Evolutionary conservation across 2,888 invertebrate genomes (phyloP), one percentile per base, ranked within the genome.

Genomic region (Cancer borealis): DNA sequence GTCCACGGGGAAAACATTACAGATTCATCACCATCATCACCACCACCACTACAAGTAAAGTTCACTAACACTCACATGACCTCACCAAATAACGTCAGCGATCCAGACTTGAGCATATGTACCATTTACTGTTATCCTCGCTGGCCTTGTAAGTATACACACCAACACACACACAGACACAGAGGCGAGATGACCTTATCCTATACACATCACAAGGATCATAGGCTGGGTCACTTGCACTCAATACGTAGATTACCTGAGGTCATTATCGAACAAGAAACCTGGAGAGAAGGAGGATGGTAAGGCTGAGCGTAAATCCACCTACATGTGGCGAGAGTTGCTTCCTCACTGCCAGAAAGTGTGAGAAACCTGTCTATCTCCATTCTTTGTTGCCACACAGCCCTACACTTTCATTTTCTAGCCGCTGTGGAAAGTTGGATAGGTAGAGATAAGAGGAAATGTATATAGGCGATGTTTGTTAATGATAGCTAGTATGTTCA

Each of bases 281-380:
- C 26, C n/a, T 1, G 73, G 73, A 26, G 10, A n/a, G 30, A 39
- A 84, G 84, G 14, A 39, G 2, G 4, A 0, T 5, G 73, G n/a
- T 10, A 26, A 79, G 73, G 21, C 5, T 21, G 17, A 88, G 12
- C 60, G 21, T 21, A 17, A 12, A 0, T 30, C 26, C 30, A 10
- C 10, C 90, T 39, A 2, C 0, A 30, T 30, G 0, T n/a, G 14
- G 54, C 54, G 17, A 90, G n/a, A 21, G 90, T 26, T 90, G 54
- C 90, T 54, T 17, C 54, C 90, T 90, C 90, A 90, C 90, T 84
- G 84, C 84, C 84, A 84, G 84, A 84, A 30, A 84, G n/a, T 73
- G 49, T 89, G 17, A n/a, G 88, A 46, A 84, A 39, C 84, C 30
- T 39, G 84, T 92, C 47, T 46, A 73, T 92, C 47, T 92, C 92